phyloP scores from a whole-genome alignment of 2,113 vertebrate species.

The Lagenorhynchus albirostris region DNA sequence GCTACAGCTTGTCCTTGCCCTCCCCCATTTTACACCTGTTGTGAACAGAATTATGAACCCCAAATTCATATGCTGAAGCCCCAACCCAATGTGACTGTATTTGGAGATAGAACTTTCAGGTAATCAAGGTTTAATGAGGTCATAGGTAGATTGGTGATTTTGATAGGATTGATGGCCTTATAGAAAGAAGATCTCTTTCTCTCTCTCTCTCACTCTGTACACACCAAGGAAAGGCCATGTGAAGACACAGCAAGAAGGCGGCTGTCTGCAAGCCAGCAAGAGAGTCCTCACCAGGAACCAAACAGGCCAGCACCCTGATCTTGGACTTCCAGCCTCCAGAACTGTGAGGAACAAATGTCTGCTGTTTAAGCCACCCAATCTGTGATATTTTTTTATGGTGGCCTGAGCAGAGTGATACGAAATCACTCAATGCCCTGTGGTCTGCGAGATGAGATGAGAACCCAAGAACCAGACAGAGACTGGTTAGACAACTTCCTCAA shows the following conservation, averaged over 20 bases:
- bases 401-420: rapidly evolving
- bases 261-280: not conserved
- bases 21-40: not conserved
- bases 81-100: not conserved
- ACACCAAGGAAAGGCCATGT: not conserved
- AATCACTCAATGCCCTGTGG: not conserved
- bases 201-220: not conserved
- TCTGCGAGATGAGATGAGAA: too few relatives aligned
- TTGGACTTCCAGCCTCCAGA: not conserved
- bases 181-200: not conserved
- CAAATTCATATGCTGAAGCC: not conserved
- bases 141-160: not conserved
- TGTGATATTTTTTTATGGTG: too few relatives aligned
- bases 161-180: too few relatives aligned
- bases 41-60: not conserved
- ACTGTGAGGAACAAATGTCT: not conserved
- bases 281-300: not conserved
- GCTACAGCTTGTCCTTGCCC: not conserved
- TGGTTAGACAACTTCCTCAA: not conserved
- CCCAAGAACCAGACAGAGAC: not conserved
- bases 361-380: not conserved
- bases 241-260: not conserved
- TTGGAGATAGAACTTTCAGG: not conserved
- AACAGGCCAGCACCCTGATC: not conserved
- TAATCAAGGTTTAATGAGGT: not conserved